Evolutionary conservation across 2,113 vertebrate species (phyloP), one percentile per base, ranked within the genome.

Genomic region (Leucopternis melanops): DNA sequence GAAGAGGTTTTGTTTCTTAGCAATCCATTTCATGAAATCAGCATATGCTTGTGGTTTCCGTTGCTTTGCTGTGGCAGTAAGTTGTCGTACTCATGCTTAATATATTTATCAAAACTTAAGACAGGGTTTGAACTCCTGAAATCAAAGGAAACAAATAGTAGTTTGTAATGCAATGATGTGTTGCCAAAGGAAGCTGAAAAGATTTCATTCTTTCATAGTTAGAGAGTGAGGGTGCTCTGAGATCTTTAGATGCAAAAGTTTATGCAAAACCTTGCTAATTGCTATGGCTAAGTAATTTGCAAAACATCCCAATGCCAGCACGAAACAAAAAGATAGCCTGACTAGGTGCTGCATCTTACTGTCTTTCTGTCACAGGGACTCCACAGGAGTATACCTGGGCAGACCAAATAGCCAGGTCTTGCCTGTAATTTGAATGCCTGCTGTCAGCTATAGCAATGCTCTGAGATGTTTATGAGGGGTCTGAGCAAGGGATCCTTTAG

Each of bases 1-100:
- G 52, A 57, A 69, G 62, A 72, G 91, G 49, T 44, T 91, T 77
- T 44, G 32, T 75, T 82, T 87, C 32, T 73, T 67, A 59, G 65
- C 45, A n/a, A 1, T 16, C n/a, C 7, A 1, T 82, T 82, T 72
- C 29, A 17, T 31, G 45, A 58, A 26, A 58, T 42, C 34, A 58
- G 36, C 31, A 10, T 36, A 10, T 44, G 34, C 0, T 0, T 18
- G 15, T 65, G 62, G 25, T 54, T 81, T 61, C 58, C 2, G 0
- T 12, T 40, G 90, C 34, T 34, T 72, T 81, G 58, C 44, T 40
- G 38, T 67, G 54, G 61, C 73, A 52, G 34, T 25, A 54, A 49
- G 67, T n/a, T 82, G 79, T 47, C 9, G 21, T 40, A 31, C 57
- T 49, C 18, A 3, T 5, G 45, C 58, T 65, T 45, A 6, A 11